Evolutionary conservation across 2,888 invertebrate genomes (phyloP), one percentile per base, ranked within the genome.

Genomic region (Drosophila meridionalis): DNA sequence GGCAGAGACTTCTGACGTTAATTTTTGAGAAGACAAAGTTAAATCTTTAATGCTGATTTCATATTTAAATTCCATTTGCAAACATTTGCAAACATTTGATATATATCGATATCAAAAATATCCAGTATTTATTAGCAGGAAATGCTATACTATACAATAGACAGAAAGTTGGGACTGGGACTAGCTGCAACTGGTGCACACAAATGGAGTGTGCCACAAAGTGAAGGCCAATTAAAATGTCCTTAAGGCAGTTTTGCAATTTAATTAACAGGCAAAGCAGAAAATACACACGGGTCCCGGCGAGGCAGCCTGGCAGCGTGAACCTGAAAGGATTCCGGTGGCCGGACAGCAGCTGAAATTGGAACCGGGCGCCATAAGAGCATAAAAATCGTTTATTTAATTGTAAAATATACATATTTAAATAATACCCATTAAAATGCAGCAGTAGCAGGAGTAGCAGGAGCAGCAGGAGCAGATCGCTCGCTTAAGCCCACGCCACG

Each of bases 401-500:
- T 87, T 90, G 90, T 82, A 77, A 90, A 86, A 83, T 86, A 90
- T 90, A 90, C 83, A 90, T 86, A 80, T 86, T 87, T 90, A 88
- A 88, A 86, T 82, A 88, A 88, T 82, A 72, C 73, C 79, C 90
- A 89, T 86, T 89, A 85, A 89, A 80, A 71, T 70, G 65, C 82
- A 82, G 85, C 69, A 69, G 74, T 9, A 11, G 20, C 20, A 20
- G 43, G 9, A 43, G n/a, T 7, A 20, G 42, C 42, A 20, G 42
- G 0, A 42, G 42, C 6, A n/a, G 62, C 82, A 79, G 82, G 61
- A 71, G 79, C 81, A 70, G 61, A 88, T 81, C 77, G 69, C 62
- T 42, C 69, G 60, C 82, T 82, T 82, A 76, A 87, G 79, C 78
- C 66, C 78, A 14, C 14, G 43, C 32, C 57, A 11, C 42, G 79